Evolutionary conservation across 2,888 invertebrate genomes (phyloP).

Genomic region (Pandemis corylana): DNA sequence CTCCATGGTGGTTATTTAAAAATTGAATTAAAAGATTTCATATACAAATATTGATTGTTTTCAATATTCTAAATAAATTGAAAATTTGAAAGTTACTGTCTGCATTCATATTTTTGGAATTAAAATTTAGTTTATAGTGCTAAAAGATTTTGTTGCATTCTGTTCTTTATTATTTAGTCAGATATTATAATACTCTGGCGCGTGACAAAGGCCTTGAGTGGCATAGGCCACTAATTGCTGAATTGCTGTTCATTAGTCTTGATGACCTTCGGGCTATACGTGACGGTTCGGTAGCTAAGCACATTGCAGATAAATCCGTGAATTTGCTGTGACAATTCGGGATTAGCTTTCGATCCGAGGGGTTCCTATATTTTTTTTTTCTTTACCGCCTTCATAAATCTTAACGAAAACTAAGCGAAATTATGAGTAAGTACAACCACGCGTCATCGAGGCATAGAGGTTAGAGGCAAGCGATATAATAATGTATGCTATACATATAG

Average conservation of each 20-base stretch:
- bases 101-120: background rate
- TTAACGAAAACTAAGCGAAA: background rate
- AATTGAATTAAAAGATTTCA: background rate
- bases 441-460: background rate
- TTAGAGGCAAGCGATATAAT: background rate
- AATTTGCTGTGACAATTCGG: background rate
- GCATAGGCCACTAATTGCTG: conserved; percentile 16
- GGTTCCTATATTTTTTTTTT: background rate
- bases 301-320: conserved; percentile 1
- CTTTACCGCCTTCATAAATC: background rate
- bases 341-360: background rate
- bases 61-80: conserved; percentile 1
- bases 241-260: conserved; percentile 26
- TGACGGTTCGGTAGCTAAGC: conserved; percentile 24
- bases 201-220: conserved; percentile 10
- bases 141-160: background rate
- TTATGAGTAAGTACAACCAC: background rate
- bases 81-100: background rate
- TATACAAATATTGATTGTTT: background rate
- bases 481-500: background rate
- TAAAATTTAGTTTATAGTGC: background rate
- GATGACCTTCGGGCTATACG: conserved; percentile 26
- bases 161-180: background rate
- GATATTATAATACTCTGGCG: background rate
- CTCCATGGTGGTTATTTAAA: background rate